Evolutionary conservation across 2,797 vertebrate species (phyloP).

Genomic region (Cephalopachus bancanus): DNA sequence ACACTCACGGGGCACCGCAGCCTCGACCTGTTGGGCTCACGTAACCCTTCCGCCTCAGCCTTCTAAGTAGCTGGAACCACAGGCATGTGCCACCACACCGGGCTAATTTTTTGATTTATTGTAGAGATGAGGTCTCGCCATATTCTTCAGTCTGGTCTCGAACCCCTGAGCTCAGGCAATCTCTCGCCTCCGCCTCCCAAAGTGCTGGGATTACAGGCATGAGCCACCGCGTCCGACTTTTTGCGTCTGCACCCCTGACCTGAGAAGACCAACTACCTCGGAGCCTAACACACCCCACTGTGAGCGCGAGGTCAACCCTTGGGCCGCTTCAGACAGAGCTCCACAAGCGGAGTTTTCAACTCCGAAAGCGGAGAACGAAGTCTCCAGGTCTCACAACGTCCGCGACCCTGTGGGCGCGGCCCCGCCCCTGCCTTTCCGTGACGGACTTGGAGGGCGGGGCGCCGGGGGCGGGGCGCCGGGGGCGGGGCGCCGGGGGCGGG

Average conservation of each 20-base stretch:
- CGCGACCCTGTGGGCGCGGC: background rate
- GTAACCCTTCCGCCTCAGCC: too few species aligned
- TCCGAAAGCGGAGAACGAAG: rapidly evolving
- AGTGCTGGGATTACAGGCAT: too few species aligned
- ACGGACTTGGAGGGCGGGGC: background rate
- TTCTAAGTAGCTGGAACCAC: too few species aligned
- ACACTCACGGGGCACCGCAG: too few species aligned
- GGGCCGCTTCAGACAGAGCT: rapidly evolving
- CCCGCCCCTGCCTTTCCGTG: constrained; percentile 25
- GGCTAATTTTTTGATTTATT: too few species aligned
- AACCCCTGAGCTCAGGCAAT: too few species aligned
- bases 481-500: constrained; percentile 13
- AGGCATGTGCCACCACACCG: too few species aligned
- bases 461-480: constrained; percentile 65
- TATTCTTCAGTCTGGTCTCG: too few species aligned
- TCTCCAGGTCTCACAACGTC: rapidly evolving
- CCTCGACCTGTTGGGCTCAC: too few species aligned
- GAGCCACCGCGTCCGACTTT: too few species aligned
- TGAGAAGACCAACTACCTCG: constrained; percentile 69
- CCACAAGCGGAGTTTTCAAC: constrained; percentile 60
- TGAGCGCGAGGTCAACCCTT: background rate
- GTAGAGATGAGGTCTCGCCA: too few species aligned
- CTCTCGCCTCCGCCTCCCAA: too few species aligned
- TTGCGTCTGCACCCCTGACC: constrained; percentile 56
- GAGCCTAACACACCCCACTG: constrained; percentile 45